Percentiles rank a stretch among this genome's conserved stretches.
phyloP scores from a whole-genome alignment of 2,113 vertebrate species.

The Ailuropoda melanoleuca region DNA sequence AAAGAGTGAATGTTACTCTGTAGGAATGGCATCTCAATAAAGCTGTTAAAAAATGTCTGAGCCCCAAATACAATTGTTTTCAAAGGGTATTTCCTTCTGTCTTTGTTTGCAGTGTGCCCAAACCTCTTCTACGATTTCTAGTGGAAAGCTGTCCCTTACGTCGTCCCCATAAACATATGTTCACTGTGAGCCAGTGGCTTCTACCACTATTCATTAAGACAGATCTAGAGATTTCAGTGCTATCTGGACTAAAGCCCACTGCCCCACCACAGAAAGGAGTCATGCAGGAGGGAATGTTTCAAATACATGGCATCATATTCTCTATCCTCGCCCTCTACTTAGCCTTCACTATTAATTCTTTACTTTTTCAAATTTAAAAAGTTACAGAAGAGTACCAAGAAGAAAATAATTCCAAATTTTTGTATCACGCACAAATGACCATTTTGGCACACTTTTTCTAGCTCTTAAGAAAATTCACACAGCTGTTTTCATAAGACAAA shows the following conservation, averaged over 20 bases:
- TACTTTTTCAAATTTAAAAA: background rate
- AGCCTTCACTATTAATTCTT: background rate
- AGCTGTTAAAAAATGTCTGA: background rate
- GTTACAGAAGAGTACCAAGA: background rate
- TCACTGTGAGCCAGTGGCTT: background rate
- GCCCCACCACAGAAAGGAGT: background rate
- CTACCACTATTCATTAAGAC: background rate
- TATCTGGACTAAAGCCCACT: background rate
- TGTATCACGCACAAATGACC: background rate
- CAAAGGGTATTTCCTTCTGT: background rate
- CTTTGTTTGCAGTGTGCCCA: background rate
- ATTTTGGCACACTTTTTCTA: background rate
- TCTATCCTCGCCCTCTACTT: background rate
- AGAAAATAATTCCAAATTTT: constrained; percentile 23
- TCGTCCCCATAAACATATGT: too few relatives aligned
- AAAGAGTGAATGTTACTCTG: background rate
- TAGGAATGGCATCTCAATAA: background rate
- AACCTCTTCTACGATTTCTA: background rate
- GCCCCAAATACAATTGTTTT: background rate
- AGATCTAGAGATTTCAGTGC: background rate
- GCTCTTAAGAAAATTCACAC: background rate
- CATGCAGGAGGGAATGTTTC: background rate
- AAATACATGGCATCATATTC: background rate
- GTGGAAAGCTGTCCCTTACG: background rate
- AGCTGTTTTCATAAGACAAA: background rate